A percentile compares a stretch with the other conserved stretches of the same genome.
Conservation (phyloP, 2,888 invertebrate genomes). For the Ochlodes sylvanus region DNA sequence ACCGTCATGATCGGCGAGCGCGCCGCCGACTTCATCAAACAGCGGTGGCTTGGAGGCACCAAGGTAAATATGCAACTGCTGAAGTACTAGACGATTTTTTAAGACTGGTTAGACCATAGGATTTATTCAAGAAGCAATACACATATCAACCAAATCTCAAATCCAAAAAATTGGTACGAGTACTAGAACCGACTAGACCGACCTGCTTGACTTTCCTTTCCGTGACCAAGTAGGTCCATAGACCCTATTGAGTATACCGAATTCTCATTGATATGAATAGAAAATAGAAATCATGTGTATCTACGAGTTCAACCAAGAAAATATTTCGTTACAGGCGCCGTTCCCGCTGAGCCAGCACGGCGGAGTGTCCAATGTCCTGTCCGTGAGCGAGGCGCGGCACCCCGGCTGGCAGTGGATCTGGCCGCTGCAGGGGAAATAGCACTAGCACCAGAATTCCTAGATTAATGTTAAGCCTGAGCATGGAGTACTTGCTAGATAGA, state of each 20-base stretch:
- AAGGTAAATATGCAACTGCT: conserved; percentile 48
- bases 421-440: conserved; percentile 25
- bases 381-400: conserved; percentile 62
- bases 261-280: no score
- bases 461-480: neutral
- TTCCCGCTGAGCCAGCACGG: conserved; percentile 58
- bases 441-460: neutral
- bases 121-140: no score
- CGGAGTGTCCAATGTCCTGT: conserved; percentile 69
- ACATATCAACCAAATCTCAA: no score
- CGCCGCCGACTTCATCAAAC: conserved; percentile 87
- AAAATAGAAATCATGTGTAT: no score
- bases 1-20: conserved; percentile 88
- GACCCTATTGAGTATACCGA: no score
- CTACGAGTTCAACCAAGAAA: neutral
- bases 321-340: conserved; percentile 53
- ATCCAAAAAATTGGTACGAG: no score
- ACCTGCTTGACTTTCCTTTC: no score
- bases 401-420: conserved; percentile 56
- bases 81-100: no score
- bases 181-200: no score
- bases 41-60: conserved; percentile 80
- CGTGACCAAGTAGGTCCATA: no score
- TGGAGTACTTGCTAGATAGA: neutral
- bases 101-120: no score